Evolutionary conservation across 2,797 vertebrate species (phyloP), one percentile per base, ranked within the genome.

Genomic region (Tamandua tetradactyla): DNA sequence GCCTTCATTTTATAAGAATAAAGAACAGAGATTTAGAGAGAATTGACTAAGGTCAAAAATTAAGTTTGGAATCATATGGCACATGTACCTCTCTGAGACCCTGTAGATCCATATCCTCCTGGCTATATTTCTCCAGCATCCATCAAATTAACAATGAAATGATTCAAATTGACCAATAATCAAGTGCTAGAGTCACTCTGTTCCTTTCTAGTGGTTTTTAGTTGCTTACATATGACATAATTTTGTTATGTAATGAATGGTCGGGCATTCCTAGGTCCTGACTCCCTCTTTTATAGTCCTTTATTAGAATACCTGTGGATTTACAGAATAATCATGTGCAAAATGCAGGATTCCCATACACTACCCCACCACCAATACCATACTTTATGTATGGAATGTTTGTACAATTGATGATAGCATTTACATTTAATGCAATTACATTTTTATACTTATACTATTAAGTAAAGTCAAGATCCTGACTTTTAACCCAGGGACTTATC

Each of bases 1-100:
- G 7, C 37, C 30, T 88, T 94, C 42, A n/a, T 86, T 95, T 92
- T 86, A 71, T 3, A 49, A 88, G 15, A 81, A 57, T n/a, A 87
- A 64, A 15, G 12, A 64, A 69, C 25, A n/a, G 8, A 79, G 32
- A 1, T 78, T 95, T 85, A 49, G 12, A 68, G 57, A 89, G 47
- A 88, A 85, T 27, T 84, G 35, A 68, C 18, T 55, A 52, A 47
- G n/a, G 40, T 62, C 35, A 82, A 35, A 37, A n/a, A 68, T 35
- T 13, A 61, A 78, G 35, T 72, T 62, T 37, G 68, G 30, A 4
- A 42, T 10, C 25, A 11, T 83, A 20, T 3, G 69, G n/a, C 25
- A 47, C 10, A 55, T 37, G 17, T 11, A 18, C 68, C n/a, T 86
- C 37, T 71, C 52, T 71, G 52, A 71, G 66, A 89, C 47, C 12